Evolutionary conservation across 1,140 invertebrate species (phyloP), one percentile per base, ranked within the genome.

Genomic region (Drosophila varians): DNA sequence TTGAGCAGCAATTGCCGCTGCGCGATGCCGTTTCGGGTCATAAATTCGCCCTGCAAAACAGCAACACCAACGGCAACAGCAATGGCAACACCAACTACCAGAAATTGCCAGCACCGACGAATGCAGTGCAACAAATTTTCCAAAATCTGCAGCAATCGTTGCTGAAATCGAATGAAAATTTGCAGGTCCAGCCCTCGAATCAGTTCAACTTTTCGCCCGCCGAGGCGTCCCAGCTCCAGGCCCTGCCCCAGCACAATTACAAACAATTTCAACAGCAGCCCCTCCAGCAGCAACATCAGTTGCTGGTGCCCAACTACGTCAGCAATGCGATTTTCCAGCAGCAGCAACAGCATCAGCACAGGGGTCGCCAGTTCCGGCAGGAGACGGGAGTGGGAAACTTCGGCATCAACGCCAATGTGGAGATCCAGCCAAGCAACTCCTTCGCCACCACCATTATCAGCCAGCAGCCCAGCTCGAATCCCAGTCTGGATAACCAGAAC

Each of bases 311-410:
- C 18, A 80, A 60, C 84, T 84, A 88, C 28, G 83, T 88, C 14
- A 87, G 65, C 51, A 87, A 83, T 70, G 83, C 83, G 1, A 19
- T 87, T 4, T 88, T 74, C 28, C 77, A 77, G 36, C 70, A 84
- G 8, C 71, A 77, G 18, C 79, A 82, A n/a, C 79, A 82, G 3
- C 87, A 90, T 4, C 80, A 80, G 12, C 71, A 90, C 31, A 68
- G 89, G 25, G 91, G 89, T 19, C 77, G 92, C 6, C 80, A 92
- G 5, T 92, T 92, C 66, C 84, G 92, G 7, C 92, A 93, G 60
- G 92, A 93, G 79, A 68, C 83, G 12, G 89, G 80, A 31, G 91
- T 90, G 4, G 91, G 88, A 3, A 93, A 93, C 61, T 92, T 91
- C 21, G 89, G 89, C 7, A 56, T 90, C 19, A 90, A 89, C 42